These are phyloP conservation scores for Pollachius pollachius DNA, from an alignment of 2,113 vertebrate species.

Conservation along the genomic window DNA sequence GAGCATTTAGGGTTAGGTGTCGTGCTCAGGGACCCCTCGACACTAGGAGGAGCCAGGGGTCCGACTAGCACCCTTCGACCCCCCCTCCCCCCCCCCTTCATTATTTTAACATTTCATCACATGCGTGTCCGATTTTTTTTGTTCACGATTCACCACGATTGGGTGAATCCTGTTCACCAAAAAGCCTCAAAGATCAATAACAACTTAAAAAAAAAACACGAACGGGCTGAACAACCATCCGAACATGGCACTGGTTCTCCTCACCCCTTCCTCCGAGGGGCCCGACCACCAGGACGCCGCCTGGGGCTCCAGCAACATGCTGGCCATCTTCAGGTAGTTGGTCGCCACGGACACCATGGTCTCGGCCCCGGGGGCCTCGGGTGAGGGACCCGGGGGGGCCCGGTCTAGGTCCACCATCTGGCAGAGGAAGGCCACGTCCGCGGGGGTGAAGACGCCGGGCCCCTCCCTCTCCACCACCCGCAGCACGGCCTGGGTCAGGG, in stretches of 20 bases:
- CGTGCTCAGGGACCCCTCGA: no score
- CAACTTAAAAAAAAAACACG: neutral
- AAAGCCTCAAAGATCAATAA: neutral
- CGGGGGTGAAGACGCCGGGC: conserved; percentile 30
- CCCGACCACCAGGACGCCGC: conserved; percentile 55
- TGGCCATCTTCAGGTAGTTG: conserved; percentile 56
- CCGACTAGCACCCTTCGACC: no score
- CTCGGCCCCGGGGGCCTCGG: conserved; percentile 16
- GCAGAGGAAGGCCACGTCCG: conserved; percentile 48
- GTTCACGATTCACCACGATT: no score
- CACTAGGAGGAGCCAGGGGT: no score
- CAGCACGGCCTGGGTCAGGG: conserved; percentile 50
- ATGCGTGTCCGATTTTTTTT: no score
- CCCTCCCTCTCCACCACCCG: conserved; percentile 30
- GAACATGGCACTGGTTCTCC: neutral
- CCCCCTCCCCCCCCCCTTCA: no score
- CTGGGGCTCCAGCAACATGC: conserved; percentile 57
- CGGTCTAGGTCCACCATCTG: conserved; percentile 35
- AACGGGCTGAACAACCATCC: neutral
- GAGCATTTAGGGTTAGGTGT: no score
- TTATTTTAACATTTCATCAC: no score
- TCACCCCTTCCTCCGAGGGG: conserved; percentile 52
- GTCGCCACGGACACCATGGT: conserved; percentile 58
- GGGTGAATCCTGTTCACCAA: no score
- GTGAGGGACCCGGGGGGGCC: neutral